Evolutionary conservation across 2,797 vertebrate species (phyloP).

Genomic region (Apogon talboti): DNA sequence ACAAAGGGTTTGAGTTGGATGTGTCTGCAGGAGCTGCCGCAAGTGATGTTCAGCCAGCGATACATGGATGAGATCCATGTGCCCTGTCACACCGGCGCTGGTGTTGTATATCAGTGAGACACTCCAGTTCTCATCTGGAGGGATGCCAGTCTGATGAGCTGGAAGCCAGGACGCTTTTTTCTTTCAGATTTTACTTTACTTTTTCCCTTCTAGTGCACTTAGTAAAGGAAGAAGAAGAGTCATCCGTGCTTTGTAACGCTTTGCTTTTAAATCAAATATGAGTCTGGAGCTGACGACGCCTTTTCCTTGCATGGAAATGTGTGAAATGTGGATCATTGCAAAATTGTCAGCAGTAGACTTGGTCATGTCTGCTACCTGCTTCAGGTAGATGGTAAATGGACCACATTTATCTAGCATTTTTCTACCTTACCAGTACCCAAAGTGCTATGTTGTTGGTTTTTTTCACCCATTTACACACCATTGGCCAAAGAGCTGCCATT

Average conservation of each 20-base stretch:
- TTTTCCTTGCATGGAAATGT: constrained; percentile 61
- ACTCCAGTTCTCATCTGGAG: constrained; percentile 63
- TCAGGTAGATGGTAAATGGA: not conserved
- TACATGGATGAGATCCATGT: constrained; percentile 66
- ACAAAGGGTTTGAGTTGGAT: constrained; percentile 66
- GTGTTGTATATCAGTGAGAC: constrained; percentile 58
- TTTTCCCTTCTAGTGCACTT: constrained; percentile 16
- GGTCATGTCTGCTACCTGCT: constrained; percentile 46
- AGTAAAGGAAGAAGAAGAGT: constrained; percentile 18
- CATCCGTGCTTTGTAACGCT: constrained; percentile 41
- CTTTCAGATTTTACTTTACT: not conserved
- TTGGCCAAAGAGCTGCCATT: no score
- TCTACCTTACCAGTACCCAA: no score
- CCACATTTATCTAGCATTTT: not conserved
- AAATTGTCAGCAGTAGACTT: constrained; percentile 65
- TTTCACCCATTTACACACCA: no score
- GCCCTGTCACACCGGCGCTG: constrained; percentile 57
- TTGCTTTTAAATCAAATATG: constrained; percentile 40
- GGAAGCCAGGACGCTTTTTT: constrained; percentile 32
- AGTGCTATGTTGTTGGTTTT: no score
- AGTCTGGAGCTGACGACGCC: constrained; percentile 28
- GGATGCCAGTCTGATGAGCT: constrained; percentile 67
- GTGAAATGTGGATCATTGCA: constrained; percentile 60
- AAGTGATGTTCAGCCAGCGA: constrained; percentile 70
- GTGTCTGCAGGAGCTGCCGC: constrained; percentile 45